phyloP scores from a whole-genome alignment of 2,797 vertebrate species.

The Megaceryle alcyon region DNA sequence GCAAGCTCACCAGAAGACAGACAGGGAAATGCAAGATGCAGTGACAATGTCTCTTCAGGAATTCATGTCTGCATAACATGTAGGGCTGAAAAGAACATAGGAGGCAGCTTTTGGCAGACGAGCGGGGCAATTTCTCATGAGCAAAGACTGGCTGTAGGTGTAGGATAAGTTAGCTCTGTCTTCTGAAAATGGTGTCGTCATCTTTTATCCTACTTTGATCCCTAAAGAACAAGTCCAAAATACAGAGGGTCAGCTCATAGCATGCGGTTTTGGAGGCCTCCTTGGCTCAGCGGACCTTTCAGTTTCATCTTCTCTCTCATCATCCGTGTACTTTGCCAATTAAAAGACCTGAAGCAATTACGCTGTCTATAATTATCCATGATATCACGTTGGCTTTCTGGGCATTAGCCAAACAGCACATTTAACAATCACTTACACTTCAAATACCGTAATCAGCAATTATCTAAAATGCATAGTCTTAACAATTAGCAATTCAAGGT shows the following conservation, averaged over 20 bases:
- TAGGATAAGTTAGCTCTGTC: not conserved
- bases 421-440: constrained; percentile 42
- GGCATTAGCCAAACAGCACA: constrained; percentile 19
- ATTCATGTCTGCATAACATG: not conserved
- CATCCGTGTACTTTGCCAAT: not conserved
- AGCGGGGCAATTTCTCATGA: not conserved
- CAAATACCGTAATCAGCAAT: not conserved
- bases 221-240: not conserved
- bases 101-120: not conserved
- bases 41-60: not conserved
- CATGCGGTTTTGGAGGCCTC: not conserved
- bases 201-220: not conserved
- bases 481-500: not conserved
- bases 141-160: not conserved
- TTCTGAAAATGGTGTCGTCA: not conserved
- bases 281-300: not conserved
- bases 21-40: accelerated
- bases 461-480: not conserved
- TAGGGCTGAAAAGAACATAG: not conserved
- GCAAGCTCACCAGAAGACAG: not conserved
- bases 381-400: not conserved
- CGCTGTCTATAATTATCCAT: constrained; percentile 20
- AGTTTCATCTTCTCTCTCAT: not conserved
- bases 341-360: constrained; percentile 36
- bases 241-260: not conserved